Percentiles rank a stretch among this genome's conserved stretches.
Conservation (phyloP, 2,797 vertebrate genomes). For the Alauda arvensis region DNA sequence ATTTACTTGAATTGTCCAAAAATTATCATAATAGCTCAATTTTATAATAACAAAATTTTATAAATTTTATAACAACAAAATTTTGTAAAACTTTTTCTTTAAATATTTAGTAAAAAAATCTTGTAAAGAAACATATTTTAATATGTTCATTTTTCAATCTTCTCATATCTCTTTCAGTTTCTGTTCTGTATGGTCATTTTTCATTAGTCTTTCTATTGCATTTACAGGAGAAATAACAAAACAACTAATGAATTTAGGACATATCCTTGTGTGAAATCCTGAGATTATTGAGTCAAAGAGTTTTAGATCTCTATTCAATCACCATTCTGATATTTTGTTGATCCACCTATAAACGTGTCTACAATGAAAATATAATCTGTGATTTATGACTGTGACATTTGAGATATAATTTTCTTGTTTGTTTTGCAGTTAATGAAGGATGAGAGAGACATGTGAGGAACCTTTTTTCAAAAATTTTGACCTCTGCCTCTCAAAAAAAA, state of each 20-base stretch:
- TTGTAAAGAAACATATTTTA: background rate
- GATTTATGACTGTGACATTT: background rate
- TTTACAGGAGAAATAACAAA: background rate
- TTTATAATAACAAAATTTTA: background rate
- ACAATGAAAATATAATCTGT: background rate
- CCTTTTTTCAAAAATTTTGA: background rate
- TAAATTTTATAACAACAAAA: too few species aligned
- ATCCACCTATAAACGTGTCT: background rate
- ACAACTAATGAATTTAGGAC: background rate
- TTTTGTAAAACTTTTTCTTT: background rate
- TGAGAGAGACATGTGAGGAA: background rate
- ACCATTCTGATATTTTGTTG: background rate
- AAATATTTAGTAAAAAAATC: background rate
- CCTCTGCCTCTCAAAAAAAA: background rate
- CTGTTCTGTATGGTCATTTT: background rate
- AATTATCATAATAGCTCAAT: background rate
- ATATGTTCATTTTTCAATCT: background rate
- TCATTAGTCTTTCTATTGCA: background rate
- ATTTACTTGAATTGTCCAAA: background rate
- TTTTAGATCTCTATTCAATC: background rate
- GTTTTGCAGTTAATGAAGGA: background rate
- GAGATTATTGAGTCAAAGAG: accelerated
- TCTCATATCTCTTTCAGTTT: background rate
- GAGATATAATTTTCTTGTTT: background rate
- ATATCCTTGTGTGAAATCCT: background rate